Evolutionary conservation across 2,888 invertebrate genomes (phyloP), one percentile per base, ranked within the genome.

Genomic region (Metopia argyrocephala): DNA sequence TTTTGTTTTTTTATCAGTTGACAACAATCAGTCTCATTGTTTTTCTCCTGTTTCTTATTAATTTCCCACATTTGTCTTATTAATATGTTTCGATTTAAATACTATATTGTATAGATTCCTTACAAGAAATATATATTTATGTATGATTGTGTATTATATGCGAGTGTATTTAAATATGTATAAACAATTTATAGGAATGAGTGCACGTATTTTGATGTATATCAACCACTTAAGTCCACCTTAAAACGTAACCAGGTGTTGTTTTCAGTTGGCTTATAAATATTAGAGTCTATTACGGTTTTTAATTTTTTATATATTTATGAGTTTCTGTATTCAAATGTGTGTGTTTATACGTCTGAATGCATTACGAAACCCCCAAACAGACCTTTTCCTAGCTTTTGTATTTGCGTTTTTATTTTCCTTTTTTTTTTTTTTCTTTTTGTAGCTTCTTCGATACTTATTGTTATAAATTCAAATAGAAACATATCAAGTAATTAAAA

Each of bases 21-120:
- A 86, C 87, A 88, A 88, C 88, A 88, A 88, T 88, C 88, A 84
- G 85, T 86, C 86, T 87, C 88, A 88, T 88, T 88, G 88, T 88
- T 86, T 87, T 85, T 83, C 38, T 84, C 84, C 71, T 76, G 70
- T 68, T 79, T 83, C 64, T 52, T 83, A 85, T 82, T 86, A 84
- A 86, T 86, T 86, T 87, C 65, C 62, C 74, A 82, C 79, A 71
- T 78, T 81, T 82, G 65, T 54, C 46, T 64, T 5, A 68, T 45
- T 62, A 68, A 23, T 70, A 52, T 65, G 61, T 69, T 62, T 50
- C 65, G 38, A 56, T 56, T 28, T 57, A 15, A 61, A 66, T 48
- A 23, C 59, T 21, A 23, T 18, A 12, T 28, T 21, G 23, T 50
- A 64, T 64, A 56, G 64, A 76, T 69, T 76, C 68, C 62, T 56